Evolutionary conservation across 1,140 invertebrate species (phyloP).

Genomic region (Zaprionus africanus): DNA sequence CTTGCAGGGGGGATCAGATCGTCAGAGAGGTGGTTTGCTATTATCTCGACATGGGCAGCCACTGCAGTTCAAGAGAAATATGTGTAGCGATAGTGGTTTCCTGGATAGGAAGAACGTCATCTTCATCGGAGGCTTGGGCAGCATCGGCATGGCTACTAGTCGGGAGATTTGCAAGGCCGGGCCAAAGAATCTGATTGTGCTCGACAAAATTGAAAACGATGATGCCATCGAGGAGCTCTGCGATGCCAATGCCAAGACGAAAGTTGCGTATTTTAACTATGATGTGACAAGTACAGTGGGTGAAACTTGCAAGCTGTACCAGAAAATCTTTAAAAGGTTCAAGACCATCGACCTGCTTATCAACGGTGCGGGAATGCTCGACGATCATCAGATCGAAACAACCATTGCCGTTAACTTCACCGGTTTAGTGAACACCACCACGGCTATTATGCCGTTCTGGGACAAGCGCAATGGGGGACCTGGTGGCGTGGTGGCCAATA

Average conservation of each 20-base stretch:
- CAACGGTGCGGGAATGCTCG: slow-evolving; percentile 79
- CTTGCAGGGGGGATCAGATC: not conserved
- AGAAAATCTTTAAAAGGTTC: slow-evolving; percentile 59
- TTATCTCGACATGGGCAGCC: not conserved
- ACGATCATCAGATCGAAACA: slow-evolving; percentile 71
- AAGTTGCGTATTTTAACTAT: slow-evolving; percentile 65
- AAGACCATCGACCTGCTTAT: slow-evolving; percentile 77
- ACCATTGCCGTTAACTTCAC: slow-evolving; percentile 80
- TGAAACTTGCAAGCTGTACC: slow-evolving; percentile 59
- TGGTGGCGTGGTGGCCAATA: slow-evolving; percentile 88
- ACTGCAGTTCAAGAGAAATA: not conserved
- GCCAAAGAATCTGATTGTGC: slow-evolving; percentile 70
- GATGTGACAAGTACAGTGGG: slow-evolving; percentile 69
- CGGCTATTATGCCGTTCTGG: slow-evolving; percentile 84
- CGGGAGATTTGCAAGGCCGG: slow-evolving; percentile 58
- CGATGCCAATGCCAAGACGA: slow-evolving; percentile 69
- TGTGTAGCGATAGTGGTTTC: slow-evolving; percentile 20
- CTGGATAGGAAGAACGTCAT: slow-evolving; percentile 72
- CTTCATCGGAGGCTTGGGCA: slow-evolving; percentile 75
- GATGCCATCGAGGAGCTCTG: slow-evolving; percentile 62
- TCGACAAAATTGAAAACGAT: slow-evolving; percentile 74
- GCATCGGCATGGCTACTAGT: slow-evolving; percentile 72
- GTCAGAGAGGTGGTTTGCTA: not conserved
- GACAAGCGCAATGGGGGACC: slow-evolving; percentile 86
- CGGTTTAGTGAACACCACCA: slow-evolving; percentile 75